Evolutionary conservation across 2,797 vertebrate species (phyloP), one percentile per base, ranked within the genome.

Genomic region (Glossophaga mutica): DNA sequence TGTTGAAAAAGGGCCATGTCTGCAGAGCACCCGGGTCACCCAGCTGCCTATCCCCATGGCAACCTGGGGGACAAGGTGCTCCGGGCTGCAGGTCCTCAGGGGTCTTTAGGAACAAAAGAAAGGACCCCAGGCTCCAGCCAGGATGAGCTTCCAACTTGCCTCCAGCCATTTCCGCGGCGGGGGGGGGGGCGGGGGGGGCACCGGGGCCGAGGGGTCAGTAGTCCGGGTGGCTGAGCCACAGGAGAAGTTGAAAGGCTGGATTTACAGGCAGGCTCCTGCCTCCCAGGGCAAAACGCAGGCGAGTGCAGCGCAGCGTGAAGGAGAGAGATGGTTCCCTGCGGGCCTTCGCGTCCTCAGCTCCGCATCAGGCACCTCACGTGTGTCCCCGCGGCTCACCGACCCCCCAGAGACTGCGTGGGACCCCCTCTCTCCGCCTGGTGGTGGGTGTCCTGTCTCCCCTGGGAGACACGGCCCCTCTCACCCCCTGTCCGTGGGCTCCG

Each of bases 281-380:
- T 21, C 6, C 18, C 26, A 48, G 16, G 44, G 10, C 44, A 59
- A 42, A 91, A 50, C 21, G 22, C 52, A 57, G 10, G 2, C 1
- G 44, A 85, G 26, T 12, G 68, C 78, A 22, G 39, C 19, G 22
- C 8, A 10, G 16, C 10, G n/a, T 48, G 44, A 24, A 71, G 73
- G 94, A 50, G 44, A 71, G 16, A 12, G n/a, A 1, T 1, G 15
- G 37, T 39, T 87, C 34, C 37, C 55, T 1, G 2, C 10, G 34
- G 18, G 8, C 10, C 50, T 26, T 46, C 42, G n/a, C 21, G 26
- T 3, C 42, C 59, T 70, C 29, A 22, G 11, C 2, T 8, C 2
- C 10, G 0, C 0, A 3, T 9, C 0, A 24, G 22, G 24, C 0
- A 21, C 24, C 14, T 12, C 3, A 1, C 1, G 4, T 1, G 19